These are phyloP conservation scores for Glaucomys volans DNA, from an alignment of 2,113 vertebrate genomes.

Conservation along the genomic window DNA sequence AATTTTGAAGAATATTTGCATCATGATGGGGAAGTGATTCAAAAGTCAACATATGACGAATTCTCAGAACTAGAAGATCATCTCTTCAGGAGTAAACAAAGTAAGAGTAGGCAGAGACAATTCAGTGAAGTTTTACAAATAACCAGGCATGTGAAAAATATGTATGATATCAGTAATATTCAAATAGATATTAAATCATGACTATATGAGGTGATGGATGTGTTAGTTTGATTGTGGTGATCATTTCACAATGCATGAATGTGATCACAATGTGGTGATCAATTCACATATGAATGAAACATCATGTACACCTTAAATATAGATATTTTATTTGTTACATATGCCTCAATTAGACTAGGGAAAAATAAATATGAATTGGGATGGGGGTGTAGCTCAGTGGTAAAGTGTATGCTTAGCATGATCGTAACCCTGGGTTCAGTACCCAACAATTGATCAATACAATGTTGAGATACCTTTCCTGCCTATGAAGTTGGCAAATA, in stretches of 20 bases:
- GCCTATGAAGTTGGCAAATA: not conserved
- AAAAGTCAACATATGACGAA: not conserved
- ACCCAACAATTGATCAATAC: not conserved
- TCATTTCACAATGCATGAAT: not conserved
- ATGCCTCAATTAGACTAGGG: not conserved
- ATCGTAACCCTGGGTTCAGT: not conserved
- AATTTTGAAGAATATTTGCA: not conserved
- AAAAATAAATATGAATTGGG: not conserved
- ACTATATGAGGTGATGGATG: not conserved
- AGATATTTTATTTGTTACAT: not conserved
- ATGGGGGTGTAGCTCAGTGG: not conserved
- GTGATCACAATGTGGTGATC: too few species aligned
- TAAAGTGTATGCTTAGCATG: not conserved
- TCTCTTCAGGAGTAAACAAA: not conserved
- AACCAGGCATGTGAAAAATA: not conserved
- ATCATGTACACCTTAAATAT: not conserved
- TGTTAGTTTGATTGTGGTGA: not conserved
- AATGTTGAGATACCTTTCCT: not conserved
- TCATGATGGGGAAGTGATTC: not conserved
- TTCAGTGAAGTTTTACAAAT: not conserved
- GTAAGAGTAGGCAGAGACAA: not conserved
- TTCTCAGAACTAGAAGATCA: not conserved
- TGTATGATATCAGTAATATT: not conserved
- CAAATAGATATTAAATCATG: not conserved
- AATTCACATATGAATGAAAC: not conserved